Conservation (phyloP, 2,888 invertebrate genomes). For the Linyphia triangularis region DNA sequence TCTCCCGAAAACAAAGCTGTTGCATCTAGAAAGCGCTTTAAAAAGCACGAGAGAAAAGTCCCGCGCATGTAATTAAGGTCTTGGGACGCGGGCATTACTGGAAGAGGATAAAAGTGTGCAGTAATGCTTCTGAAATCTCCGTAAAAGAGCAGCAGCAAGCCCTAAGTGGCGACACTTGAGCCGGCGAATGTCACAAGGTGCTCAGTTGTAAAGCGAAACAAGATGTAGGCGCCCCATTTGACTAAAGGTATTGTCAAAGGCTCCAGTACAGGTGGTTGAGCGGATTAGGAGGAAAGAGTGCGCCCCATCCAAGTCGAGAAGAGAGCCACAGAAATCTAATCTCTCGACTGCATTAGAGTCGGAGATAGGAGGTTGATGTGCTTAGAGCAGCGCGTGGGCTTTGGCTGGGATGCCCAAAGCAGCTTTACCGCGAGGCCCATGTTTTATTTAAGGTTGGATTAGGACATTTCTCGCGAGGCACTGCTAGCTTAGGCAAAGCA, state of each 20-base stretch:
- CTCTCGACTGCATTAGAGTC: constrained; percentile 75
- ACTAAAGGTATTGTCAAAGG: constrained; percentile 73
- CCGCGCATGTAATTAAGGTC: constrained; percentile 39
- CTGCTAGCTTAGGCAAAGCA: constrained; percentile 64
- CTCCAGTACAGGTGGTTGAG: constrained; percentile 73
- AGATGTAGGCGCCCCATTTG: constrained; percentile 72
- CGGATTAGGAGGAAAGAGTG: constrained; percentile 71
- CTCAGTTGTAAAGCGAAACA: constrained; percentile 69
- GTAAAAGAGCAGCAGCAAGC: constrained; percentile 32
- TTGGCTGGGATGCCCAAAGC: constrained; percentile 70
- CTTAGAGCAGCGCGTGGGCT: constrained; percentile 47
- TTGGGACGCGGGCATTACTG: constrained; percentile 21
- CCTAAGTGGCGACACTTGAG: constrained; percentile 73
- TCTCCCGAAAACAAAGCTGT: too few species aligned
- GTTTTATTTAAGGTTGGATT: constrained; percentile 76
- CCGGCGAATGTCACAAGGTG: constrained; percentile 33
- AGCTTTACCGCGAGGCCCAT: constrained; percentile 74
- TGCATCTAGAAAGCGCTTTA: background rate
- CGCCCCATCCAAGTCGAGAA: constrained; percentile 14
- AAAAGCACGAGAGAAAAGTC: background rate
- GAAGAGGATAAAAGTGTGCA: constrained; percentile 64
- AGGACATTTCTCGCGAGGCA: constrained; percentile 64
- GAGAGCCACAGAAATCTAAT: constrained; percentile 72
- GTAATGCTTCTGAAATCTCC: constrained; percentile 55
- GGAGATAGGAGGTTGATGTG: constrained; percentile 74